These are phyloP conservation scores for Elephantulus edwardii DNA, from an alignment of 2,113 vertebrate genomes.

Conservation along the genomic window DNA sequence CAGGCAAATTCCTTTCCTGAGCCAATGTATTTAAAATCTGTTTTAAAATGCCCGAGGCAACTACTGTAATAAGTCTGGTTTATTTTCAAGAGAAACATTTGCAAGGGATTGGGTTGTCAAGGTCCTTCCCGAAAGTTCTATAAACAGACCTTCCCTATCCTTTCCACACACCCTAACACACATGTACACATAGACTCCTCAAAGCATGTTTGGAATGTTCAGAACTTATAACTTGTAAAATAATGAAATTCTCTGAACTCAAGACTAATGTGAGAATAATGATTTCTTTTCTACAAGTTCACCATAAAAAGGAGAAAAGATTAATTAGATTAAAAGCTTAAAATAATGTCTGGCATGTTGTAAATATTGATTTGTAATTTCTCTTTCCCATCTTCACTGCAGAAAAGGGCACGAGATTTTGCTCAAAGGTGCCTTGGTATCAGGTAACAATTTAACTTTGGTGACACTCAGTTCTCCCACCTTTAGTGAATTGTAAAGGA, in stretches of 20 bases:
- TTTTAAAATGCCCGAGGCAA: not conserved
- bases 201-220: constrained; percentile 20
- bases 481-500: not conserved
- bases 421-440: not conserved
- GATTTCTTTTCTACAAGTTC: not conserved
- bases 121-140: constrained; percentile 16
- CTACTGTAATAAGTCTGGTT: constrained; percentile 25
- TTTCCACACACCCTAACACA: not conserved
- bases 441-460: not conserved
- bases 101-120: not conserved
- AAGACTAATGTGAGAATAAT: not conserved
- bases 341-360: not conserved
- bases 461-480: not conserved
- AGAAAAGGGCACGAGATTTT: not conserved
- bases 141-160: not conserved
- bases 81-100: constrained; percentile 42
- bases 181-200: not conserved
- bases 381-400: not conserved
- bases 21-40: constrained; percentile 42
- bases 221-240: constrained; percentile 26
- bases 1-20: constrained; percentile 24
- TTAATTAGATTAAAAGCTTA: not conserved
- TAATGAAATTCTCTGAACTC: constrained; percentile 13
- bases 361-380: not conserved
- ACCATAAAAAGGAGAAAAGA: not conserved